These are phyloP conservation scores for Grallaria varia DNA, from an alignment of 2,113 vertebrate species.

Conservation along the genomic window DNA sequence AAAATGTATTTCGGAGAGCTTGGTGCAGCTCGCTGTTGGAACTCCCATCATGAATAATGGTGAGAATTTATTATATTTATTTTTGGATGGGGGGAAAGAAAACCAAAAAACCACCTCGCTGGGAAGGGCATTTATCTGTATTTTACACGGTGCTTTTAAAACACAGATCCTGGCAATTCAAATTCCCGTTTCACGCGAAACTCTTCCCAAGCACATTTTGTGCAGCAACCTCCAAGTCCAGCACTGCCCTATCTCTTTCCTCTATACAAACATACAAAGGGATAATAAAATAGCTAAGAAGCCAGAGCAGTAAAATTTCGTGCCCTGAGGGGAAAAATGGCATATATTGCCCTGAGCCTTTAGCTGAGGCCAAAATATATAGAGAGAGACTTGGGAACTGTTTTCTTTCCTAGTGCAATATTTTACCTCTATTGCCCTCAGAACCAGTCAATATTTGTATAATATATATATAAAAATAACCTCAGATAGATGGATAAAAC, in stretches of 20 bases:
- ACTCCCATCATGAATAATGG: not conserved
- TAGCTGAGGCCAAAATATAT: slow-evolving; percentile 50
- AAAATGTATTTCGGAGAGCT: slow-evolving; percentile 21
- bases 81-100: not conserved
- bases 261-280: slow-evolving; percentile 59
- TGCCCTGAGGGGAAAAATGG: slow-evolving; percentile 49
- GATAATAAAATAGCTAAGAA: slow-evolving; percentile 63
- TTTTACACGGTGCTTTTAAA: not conserved
- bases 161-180: not conserved
- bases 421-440: slow-evolving; percentile 66
- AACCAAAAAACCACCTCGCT: not conserved
- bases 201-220: not conserved
- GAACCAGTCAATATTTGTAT: slow-evolving; percentile 68
- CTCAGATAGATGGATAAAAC: slow-evolving; percentile 67
- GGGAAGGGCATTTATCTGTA: not conserved
- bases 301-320: slow-evolving; percentile 45
- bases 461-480: slow-evolving; percentile 72
- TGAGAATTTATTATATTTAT: not conserved
- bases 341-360: slow-evolving; percentile 49
- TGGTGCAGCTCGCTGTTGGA: not conserved
- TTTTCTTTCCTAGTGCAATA: slow-evolving; percentile 53
- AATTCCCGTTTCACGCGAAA: not conserved
- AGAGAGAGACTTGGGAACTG: slow-evolving; percentile 38
- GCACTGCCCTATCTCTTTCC: slow-evolving; percentile 11
- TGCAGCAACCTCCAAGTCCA: not conserved